Evolutionary conservation across 2,888 invertebrate species (phyloP), one percentile per base, ranked within the genome.

Genomic region (Ectobius pallidus): DNA sequence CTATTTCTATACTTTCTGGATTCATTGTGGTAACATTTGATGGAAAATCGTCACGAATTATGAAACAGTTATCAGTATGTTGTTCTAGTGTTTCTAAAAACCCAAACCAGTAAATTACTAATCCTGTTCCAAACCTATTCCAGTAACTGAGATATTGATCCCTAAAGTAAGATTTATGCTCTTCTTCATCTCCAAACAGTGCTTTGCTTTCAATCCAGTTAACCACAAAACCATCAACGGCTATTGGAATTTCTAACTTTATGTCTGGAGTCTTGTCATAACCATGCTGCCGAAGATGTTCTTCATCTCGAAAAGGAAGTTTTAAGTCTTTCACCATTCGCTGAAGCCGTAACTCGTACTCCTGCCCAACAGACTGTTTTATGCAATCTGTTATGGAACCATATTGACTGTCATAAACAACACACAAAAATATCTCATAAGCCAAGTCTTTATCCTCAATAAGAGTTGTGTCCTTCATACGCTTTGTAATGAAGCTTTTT

Each of bases 201-300:
- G 97, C 97, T 85, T 97, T 97, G 78, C 97, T 96, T 83, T 97
- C 97, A 74, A 97, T 94, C 97, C 97, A 97, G 82, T 96, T 94
- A 0, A 97, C 88, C 30, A 97, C 89, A 79, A 90, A 89, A 1
- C 93, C 94, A 82, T 94, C 91, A 27, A 95, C 88, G 34, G 93
- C 92, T 75, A 96, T 91, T 0, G 97, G 97, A 25, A 96, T 88
- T 81, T 95, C 94, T 69, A 97, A 85, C 83, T 95, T 96, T 61
- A 96, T 89, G 82, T 97, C 97, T 0, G 97, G 97, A 1, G 97
- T 97, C 84, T 97, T 97, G 82, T 97, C 97, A 83, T 93, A 97
- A 0, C 97, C 97, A 80, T 90, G 87, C 58, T 88, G 87, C 77
- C 96, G 84, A 65, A 97, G 86, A 77, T 93, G 88, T 75, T 91